These are phyloP conservation scores for Chauna torquata DNA, from an alignment of 2,113 vertebrate species.

Conservation along the genomic window DNA sequence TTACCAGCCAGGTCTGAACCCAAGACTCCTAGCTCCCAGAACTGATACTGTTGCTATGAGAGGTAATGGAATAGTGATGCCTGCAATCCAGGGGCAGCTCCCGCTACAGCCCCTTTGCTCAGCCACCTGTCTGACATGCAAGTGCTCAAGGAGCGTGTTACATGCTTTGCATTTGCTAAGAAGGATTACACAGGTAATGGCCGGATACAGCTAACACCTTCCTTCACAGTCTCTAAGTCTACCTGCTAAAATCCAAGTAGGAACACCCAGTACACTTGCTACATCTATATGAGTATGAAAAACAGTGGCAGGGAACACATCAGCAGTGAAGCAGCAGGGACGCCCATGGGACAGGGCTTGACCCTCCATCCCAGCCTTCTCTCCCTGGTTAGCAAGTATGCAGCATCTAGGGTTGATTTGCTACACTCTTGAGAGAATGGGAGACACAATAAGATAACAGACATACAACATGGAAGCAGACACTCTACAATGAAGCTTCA, in stretches of 20 bases:
- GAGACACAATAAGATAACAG: background rate
- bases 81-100: background rate
- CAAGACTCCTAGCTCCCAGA: background rate
- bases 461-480: background rate
- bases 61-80: background rate
- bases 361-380: background rate
- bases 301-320: rapidly evolving
- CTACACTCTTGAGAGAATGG: background rate
- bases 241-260: background rate
- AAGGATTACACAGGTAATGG: background rate
- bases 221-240: background rate
- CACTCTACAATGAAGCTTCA: background rate
- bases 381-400: background rate
- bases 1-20: background rate
- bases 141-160: background rate
- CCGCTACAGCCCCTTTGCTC: background rate
- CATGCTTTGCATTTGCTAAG: background rate
- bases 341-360: background rate
- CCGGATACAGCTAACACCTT: background rate
- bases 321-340: background rate
- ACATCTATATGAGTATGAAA: background rate
- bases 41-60: background rate
- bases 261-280: background rate
- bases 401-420: no score
- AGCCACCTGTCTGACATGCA: background rate